A percentile compares a stretch with the other conserved stretches of the same genome.
phyloP scores from a whole-genome alignment of 2,888 invertebrate genomes.

The Zhengitettix transpicula region DNA sequence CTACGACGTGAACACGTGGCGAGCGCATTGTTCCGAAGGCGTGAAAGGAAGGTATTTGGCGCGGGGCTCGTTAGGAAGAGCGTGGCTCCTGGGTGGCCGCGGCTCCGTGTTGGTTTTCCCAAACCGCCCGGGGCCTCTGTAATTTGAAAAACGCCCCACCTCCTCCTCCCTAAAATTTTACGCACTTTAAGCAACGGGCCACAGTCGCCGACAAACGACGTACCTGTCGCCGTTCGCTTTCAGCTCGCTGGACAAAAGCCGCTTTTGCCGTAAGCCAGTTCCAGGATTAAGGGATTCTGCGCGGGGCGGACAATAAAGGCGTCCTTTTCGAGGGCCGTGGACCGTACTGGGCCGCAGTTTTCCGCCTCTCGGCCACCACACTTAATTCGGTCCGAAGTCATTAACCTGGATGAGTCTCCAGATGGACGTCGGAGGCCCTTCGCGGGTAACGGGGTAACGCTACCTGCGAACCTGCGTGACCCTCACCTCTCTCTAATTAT shows the following conservation, averaged over 20 bases:
- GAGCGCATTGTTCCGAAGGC: not conserved
- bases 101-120: not conserved
- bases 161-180: not conserved
- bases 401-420: not conserved
- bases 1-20: not conserved
- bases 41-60: not conserved
- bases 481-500: no score
- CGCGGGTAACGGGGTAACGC: no score
- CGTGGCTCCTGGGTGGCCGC: not conserved
- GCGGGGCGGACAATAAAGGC: not conserved
- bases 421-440: no score
- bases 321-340: not conserved
- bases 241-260: not conserved
- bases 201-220: not conserved
- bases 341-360: not conserved
- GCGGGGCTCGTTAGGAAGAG: not conserved
- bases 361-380: not conserved
- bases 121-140: not conserved
- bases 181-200: not conserved
- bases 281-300: not conserved
- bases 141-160: not conserved
- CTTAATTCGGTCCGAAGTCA: not conserved
- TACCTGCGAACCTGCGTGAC: no score
- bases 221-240: not conserved
- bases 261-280: not conserved